A percentile compares a stretch with the other conserved stretches of the same genome.
Evolutionary conservation across 2,797 vertebrate species (phyloP).

Genomic region (Harpagifer antarcticus): DNA sequence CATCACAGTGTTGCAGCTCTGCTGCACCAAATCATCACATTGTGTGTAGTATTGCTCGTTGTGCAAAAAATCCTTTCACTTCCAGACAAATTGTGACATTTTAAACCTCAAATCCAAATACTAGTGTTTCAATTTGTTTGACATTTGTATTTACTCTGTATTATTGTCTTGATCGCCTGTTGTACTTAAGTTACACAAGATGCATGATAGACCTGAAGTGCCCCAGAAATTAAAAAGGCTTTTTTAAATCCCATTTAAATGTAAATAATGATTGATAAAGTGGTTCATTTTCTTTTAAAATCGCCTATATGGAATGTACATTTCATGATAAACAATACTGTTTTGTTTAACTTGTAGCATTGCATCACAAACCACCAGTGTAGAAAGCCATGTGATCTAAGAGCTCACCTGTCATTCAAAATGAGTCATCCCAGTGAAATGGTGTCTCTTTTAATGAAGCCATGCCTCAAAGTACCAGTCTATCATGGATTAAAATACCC

Average conservation of each 20-base stretch:
- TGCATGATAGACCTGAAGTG: too few relatives aligned
- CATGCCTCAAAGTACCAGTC: background rate
- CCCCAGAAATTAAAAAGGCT: too few relatives aligned
- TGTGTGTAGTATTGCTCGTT: background rate
- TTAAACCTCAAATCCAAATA: background rate
- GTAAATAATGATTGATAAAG: too few relatives aligned
- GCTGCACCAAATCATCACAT: slow-evolving; percentile 9
- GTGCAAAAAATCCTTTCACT: slow-evolving; percentile 23
- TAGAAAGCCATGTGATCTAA: background rate
- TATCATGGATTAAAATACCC: background rate
- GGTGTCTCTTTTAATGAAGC: slow-evolving; percentile 36
- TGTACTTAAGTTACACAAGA: background rate
- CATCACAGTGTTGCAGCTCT: slow-evolving; percentile 10
- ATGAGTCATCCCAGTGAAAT: slow-evolving; percentile 1
- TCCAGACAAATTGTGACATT: slow-evolving; percentile 2
- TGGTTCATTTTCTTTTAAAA: background rate
- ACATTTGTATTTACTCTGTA: background rate
- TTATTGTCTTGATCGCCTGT: background rate
- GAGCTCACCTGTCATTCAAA: background rate
- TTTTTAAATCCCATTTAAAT: too few relatives aligned
- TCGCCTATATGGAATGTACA: too few relatives aligned
- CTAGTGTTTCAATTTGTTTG: background rate
- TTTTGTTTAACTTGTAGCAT: too few relatives aligned
- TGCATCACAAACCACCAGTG: too few relatives aligned
- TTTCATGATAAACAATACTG: too few relatives aligned